A percentile compares a stretch with the other conserved stretches of the same genome.
phyloP scores from a whole-genome alignment of 1,140 invertebrate genomes.

The Drosophila melanica region DNA sequence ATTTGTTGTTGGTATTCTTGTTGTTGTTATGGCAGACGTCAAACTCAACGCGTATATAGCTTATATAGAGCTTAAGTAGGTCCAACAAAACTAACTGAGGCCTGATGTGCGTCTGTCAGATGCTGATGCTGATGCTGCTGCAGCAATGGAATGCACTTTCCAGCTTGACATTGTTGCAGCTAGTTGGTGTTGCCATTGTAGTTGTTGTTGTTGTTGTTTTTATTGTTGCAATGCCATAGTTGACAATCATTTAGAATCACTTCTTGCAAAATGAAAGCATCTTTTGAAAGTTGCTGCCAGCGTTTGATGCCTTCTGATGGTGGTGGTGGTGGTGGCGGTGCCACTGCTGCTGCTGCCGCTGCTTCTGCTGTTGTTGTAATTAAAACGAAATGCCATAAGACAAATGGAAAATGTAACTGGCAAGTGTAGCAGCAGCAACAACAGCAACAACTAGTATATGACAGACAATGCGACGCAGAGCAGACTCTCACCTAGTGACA shows the following conservation, averaged over 20 bases:
- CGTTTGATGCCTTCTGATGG: constrained; percentile 46
- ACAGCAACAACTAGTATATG: constrained; percentile 19
- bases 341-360: constrained; percentile 12
- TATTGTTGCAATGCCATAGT: constrained; percentile 75
- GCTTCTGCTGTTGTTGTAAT: constrained; percentile 72
- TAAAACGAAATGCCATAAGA: constrained; percentile 81
- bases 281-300: constrained; percentile 77
- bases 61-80: constrained; percentile 76
- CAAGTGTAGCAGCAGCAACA: constrained; percentile 61
- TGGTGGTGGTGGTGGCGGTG: constrained; percentile 10
- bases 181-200: constrained; percentile 29
- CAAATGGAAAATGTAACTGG: constrained; percentile 80
- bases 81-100: constrained; percentile 77
- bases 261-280: constrained; percentile 82
- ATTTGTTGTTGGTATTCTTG: constrained; percentile 40
- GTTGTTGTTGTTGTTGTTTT: constrained; percentile 34
- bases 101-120: constrained; percentile 28
- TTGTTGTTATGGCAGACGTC: neutral
- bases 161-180: constrained; percentile 71
- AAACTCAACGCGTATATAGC: constrained; percentile 21
- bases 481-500: constrained; percentile 78
- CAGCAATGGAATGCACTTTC: constrained; percentile 78
- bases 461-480: constrained; percentile 45
- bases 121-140: constrained; percentile 21
- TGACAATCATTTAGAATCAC: constrained; percentile 82